phyloP scores from a whole-genome alignment of 2,888 invertebrate genomes.

The Perdita meconis region DNA sequence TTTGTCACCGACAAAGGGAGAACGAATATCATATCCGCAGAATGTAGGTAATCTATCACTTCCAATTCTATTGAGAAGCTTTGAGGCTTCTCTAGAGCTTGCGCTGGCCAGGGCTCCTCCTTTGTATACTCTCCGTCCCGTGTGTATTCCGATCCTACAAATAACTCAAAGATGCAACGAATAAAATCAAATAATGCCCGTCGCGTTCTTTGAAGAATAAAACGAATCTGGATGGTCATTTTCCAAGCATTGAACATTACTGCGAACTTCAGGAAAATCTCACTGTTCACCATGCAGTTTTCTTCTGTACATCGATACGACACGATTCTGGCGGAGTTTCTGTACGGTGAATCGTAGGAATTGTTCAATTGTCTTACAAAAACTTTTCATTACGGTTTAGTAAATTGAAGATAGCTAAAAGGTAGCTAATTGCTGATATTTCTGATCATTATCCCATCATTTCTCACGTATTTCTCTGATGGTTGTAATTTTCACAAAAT shows the following conservation, averaged over 20 bases:
- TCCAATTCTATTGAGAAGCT: slow-evolving; percentile 6
- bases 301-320: too few species aligned
- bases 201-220: background rate
- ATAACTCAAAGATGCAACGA: slow-evolving; percentile 6
- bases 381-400: too few species aligned
- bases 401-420: too few species aligned
- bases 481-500: too few species aligned
- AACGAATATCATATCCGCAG: background rate
- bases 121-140: background rate
- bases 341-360: too few species aligned
- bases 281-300: background rate
- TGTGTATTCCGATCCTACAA: background rate
- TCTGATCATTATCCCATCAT: too few species aligned
- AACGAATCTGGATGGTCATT: background rate
- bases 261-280: slow-evolving; percentile 6
- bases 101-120: background rate
- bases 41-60: slow-evolving; percentile 25
- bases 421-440: too few species aligned
- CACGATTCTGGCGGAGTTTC: too few species aligned
- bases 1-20: slow-evolving; percentile 6
- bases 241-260: background rate
- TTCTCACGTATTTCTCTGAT: too few species aligned
- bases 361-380: too few species aligned
- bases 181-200: background rate
- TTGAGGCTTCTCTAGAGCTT: background rate